Evolutionary conservation across 2,113 vertebrate genomes (phyloP).

Genomic region (Centropristis striata): DNA sequence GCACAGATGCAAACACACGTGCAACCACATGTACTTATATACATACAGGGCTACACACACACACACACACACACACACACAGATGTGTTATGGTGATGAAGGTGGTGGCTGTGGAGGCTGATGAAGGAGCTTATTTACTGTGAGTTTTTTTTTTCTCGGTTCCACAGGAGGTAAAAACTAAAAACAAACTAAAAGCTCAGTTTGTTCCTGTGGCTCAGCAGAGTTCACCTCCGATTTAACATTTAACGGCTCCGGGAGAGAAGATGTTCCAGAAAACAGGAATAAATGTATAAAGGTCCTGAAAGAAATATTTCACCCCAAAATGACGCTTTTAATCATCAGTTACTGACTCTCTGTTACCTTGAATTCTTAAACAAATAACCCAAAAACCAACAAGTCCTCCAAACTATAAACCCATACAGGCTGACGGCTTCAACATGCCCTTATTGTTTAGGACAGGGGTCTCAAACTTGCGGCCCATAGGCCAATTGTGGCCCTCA

Average conservation of each 20-base stretch:
- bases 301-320: neutral
- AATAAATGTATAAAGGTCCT: neutral
- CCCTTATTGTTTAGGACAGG: no score
- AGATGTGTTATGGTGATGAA: constrained; percentile 69
- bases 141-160: constrained; percentile 63
- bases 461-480: no score
- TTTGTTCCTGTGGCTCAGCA: constrained; percentile 54
- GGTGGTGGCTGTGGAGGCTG: constrained; percentile 57
- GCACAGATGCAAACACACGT: neutral
- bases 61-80: constrained; percentile 41
- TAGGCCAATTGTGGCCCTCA: no score
- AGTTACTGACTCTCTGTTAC: no score
- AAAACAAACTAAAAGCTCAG: constrained; percentile 67
- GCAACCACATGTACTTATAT: neutral
- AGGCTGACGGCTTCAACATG: no score
- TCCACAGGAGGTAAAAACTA: constrained; percentile 64
- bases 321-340: no score
- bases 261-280: constrained; percentile 4
- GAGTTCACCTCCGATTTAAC: constrained; percentile 45
- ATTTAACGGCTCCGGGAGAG: constrained; percentile 15
- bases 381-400: no score
- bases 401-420: no score
- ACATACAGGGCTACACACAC: constrained; percentile 4
- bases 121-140: constrained; percentile 73
- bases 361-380: no score